These are phyloP conservation scores for Lithophane semibrunnea DNA, from an alignment of 2,888 invertebrate species.

Conservation along the genomic window DNA sequence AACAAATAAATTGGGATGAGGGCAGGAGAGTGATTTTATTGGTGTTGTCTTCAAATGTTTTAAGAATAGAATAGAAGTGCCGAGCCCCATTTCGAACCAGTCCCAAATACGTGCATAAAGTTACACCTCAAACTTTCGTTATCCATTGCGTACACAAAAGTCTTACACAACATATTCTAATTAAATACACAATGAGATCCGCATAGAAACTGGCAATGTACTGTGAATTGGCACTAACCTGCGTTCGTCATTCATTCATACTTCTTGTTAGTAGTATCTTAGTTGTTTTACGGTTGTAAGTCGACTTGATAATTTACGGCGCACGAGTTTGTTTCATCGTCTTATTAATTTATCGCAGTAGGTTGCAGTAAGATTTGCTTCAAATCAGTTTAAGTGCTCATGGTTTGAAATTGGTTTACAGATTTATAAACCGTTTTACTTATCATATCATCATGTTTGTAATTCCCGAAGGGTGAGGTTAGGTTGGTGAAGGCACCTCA, in stretches of 20 bases:
- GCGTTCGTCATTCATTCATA: conserved; percentile 69
- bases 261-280: conserved; percentile 28
- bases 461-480: too few species aligned
- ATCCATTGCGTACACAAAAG: conserved; percentile 39
- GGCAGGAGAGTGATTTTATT: too few species aligned
- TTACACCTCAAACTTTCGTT: conserved; percentile 56
- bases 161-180: conserved; percentile 58
- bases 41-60: too few species aligned
- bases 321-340: not conserved
- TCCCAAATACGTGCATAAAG: conserved; percentile 17
- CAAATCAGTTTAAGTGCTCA: not conserved
- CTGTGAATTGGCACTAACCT: conserved; percentile 59
- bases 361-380: not conserved
- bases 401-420: not conserved
- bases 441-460: not conserved
- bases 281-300: conserved; percentile 29
- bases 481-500: too few species aligned
- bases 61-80: too few species aligned
- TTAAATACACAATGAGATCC: conserved; percentile 65
- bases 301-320: not conserved
- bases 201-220: conserved; percentile 65
- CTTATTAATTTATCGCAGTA: not conserved
- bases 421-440: too few species aligned
- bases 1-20: too few species aligned
- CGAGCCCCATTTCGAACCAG: not conserved